Evolutionary conservation across 2,797 vertebrate species (phyloP).

Genomic region (Notamacropus eugenii): DNA sequence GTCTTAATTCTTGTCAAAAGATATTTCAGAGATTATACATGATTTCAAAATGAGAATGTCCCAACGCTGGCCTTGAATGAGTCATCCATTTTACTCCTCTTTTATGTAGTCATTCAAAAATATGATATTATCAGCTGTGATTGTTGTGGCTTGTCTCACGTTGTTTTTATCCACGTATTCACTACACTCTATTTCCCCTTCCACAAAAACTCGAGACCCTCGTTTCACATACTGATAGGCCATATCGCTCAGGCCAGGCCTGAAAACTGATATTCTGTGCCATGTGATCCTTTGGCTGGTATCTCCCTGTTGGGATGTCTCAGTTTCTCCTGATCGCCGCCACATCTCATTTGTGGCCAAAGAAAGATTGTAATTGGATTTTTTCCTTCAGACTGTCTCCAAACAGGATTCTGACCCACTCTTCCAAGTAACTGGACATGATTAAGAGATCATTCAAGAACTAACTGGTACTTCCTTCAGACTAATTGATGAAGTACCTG

Average conservation of each 20-base stretch:
- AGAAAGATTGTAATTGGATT: slow-evolving; percentile 98
- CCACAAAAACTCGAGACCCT: slow-evolving; percentile 92
- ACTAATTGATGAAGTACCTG: too few species aligned
- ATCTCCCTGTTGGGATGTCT: slow-evolving; percentile 89
- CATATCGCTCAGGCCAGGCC: slow-evolving; percentile 95
- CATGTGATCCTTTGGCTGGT: slow-evolving; percentile 98
- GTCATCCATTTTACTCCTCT: too few species aligned
- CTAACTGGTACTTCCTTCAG: too few species aligned
- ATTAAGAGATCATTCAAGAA: slow-evolving; percentile 89
- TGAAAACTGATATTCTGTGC: slow-evolving; percentile 97
- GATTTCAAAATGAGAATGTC: too few species aligned
- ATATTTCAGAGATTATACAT: too few species aligned
- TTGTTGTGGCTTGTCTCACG: slow-evolving; percentile 95
- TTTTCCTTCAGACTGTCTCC: slow-evolving; percentile 96
- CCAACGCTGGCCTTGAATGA: too few species aligned
- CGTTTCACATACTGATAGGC: slow-evolving; percentile 97
- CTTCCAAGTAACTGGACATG: slow-evolving; percentile 94
- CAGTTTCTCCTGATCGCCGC: slow-evolving; percentile 93
- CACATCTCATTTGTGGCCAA: slow-evolving; percentile 98
- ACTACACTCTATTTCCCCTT: slow-evolving; percentile 97
- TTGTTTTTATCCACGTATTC: slow-evolving; percentile 98
- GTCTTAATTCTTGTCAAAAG: too few species aligned
- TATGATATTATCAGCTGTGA: slow-evolving; percentile 89
- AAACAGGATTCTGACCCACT: slow-evolving; percentile 98
- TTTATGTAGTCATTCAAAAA: too few species aligned